phyloP scores from a whole-genome alignment of 2,797 vertebrate species.

The Knipowitschia caucasica region DNA sequence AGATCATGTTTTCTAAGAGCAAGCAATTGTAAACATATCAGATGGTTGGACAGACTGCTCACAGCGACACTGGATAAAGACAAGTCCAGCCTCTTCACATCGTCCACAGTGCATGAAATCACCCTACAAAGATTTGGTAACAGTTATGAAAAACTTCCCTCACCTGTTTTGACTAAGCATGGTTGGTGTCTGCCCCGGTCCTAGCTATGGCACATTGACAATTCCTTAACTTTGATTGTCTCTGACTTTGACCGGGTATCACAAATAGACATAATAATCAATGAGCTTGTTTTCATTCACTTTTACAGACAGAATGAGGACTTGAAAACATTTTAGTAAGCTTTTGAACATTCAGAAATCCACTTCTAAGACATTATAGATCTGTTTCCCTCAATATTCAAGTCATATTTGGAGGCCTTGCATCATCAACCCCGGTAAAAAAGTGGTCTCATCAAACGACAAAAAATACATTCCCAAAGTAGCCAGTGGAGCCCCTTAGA shows the following conservation, averaged over 20 bases:
- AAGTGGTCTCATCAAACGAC: slow-evolving; percentile 56
- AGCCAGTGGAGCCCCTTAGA: slow-evolving; percentile 53
- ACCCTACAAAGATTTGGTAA: slow-evolving; percentile 36
- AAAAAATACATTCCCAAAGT: slow-evolving; percentile 74
- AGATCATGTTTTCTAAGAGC: slow-evolving; percentile 59
- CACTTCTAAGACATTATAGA: slow-evolving; percentile 67
- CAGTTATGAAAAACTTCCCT: slow-evolving; percentile 31
- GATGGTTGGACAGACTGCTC: slow-evolving; percentile 60
- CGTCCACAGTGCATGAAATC: slow-evolving; percentile 51
- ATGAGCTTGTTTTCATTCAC: slow-evolving; percentile 50
- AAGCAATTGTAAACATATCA: slow-evolving; percentile 73
- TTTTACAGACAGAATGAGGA: slow-evolving; percentile 69
- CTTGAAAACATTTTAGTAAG: slow-evolving; percentile 44
- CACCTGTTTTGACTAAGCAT: slow-evolving; percentile 8
- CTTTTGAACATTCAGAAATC: slow-evolving; percentile 73
- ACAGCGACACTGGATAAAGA: slow-evolving; percentile 46
- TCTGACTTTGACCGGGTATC: slow-evolving; percentile 59
- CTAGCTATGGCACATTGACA: slow-evolving; percentile 65
- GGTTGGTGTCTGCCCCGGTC: slow-evolving; percentile 42
- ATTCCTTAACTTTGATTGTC: slow-evolving; percentile 76
- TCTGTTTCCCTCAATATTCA: slow-evolving; percentile 42
- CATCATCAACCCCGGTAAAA: slow-evolving; percentile 57
- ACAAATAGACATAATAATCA: slow-evolving; percentile 62
- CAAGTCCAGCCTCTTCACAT: slow-evolving; percentile 35
- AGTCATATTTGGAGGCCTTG: slow-evolving; percentile 40